Base-by-base conservation (phyloP, 2,888 invertebrate species). In the Brachyptera risi region DNA sequence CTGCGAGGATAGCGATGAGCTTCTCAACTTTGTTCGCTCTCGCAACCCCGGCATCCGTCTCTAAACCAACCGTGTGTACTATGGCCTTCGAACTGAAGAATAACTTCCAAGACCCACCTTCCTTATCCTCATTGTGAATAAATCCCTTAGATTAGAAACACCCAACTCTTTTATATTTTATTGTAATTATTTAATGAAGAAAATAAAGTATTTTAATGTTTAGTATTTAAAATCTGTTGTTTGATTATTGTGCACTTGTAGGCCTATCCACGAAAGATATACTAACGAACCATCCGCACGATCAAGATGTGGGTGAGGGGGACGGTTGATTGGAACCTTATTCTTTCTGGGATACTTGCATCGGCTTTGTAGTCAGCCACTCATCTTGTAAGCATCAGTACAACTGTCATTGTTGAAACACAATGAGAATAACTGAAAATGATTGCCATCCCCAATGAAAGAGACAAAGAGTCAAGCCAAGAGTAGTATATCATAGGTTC, bases 1-100 rank as follows among this genome's bases (percentile, higher is more conserved):
- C 26, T 93, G 93, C 74, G 93, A 93, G 76, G 93, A 93, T 79
- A 91, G 90, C 74, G 92, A 92, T 71, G 91, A 92, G 74, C 82
- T 93, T 19, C 81, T 93, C 71, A 91, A 91, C 81, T 93, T 92
- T 75, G 93, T 93, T 63, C 88, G 91, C 71, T 91, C 91, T 60
- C 87, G 92, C 74, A 93, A 93, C 78, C 90, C 91, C 56, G 86
- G 87, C 72, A 84, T 90, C 69, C 90, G 92, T 74, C 81, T 92
- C 70, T 91, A 83, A 81, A 68, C 50, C 49, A 17, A 2, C 31
- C 26, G 50, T 4, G 13, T 35, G 7, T 35, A 11, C 9, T 2
- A 2, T 7, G 24, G 19, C 27, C 31, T 59, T 31, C 59, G 31
- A n/a, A 24, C 42, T 37, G 57, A 19, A 35, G 23, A 56, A 15